Evolutionary conservation across 2,797 vertebrate genomes (phyloP), one percentile per base, ranked within the genome.

Genomic region (Martes flavigula): DNA sequence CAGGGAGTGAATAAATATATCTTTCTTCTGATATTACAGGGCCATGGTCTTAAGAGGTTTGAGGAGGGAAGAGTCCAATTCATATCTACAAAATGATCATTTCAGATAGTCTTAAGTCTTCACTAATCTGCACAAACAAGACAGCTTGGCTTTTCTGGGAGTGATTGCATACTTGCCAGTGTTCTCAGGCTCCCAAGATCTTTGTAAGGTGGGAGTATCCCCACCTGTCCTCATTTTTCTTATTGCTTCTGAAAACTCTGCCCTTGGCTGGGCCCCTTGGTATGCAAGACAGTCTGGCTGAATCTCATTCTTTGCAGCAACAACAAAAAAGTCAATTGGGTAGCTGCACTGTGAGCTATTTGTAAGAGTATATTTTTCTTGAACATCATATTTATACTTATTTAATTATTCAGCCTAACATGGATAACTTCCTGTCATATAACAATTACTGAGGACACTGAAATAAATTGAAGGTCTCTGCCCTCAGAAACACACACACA

Each of bases 361-460:
- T 97, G 66, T 8, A 73, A 91, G 38, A 73, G 64, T 90, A 27
- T 68, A 62, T 62, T 94, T 97, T 96, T 87, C 83, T 92, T 93
- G 40, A 94, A 58, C 46, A 48, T 92, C 86, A 30, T 87, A 91
- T 79, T 87, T 73, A 84, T 40, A 54, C 54, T 46, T 91, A 81
- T 91, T 77, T 94, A 92, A 51, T 83, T 92, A 78, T 96, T 92
- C 75, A 97, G 23, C 46, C 27, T 20, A 92, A 46, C 23, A 30
- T 88, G 64, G 89, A 88, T 87, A 23, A 35, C 20, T 94, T 75
- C 64, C 35, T 90, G 51, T 58, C 38, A 46, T 60, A 38, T 70
- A 81, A n/a, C 78, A 89, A 87, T 43, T 96, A 62, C 21, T 91
- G 35, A 94, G 64, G 35, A 93, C 85, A 62, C 46, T 40, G 25